These are phyloP conservation scores for Genyomyrus donnyi DNA, from an alignment of 2,113 vertebrate genomes.

Conservation along the genomic window DNA sequence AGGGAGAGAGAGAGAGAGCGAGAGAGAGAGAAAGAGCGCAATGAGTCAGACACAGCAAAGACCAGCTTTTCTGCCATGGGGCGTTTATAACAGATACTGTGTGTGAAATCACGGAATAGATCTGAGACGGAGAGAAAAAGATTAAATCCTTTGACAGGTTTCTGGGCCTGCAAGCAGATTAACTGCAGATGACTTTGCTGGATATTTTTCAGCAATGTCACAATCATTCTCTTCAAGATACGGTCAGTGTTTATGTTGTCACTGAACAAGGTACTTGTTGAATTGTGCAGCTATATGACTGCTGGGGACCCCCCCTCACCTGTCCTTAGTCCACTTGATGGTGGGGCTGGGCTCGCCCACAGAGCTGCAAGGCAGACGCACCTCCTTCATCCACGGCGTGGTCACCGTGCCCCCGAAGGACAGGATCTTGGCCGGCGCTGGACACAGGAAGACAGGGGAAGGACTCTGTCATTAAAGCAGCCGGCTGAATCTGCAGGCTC, in stretches of 20 bases:
- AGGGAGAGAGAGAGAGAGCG: neutral
- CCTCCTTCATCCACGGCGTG: constrained; percentile 97
- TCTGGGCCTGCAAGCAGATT: neutral
- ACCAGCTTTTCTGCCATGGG: neutral
- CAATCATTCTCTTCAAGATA: neutral
- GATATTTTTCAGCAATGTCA: neutral
- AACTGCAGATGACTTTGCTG: neutral
- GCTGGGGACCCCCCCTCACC: constrained; percentile 51
- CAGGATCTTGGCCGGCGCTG: constrained; percentile 94
- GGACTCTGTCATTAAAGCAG: neutral
- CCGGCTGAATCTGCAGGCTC: neutral
- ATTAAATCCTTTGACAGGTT: neutral
- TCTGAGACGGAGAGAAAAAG: neutral
- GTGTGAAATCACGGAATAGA: neutral
- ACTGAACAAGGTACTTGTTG: neutral
- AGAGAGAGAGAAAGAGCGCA: neutral
- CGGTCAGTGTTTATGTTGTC: neutral
- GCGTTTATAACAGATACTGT: neutral
- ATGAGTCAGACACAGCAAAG: neutral
- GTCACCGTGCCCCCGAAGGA: constrained; percentile 94
- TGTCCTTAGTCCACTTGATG: constrained; percentile 98
- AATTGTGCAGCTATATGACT: neutral
- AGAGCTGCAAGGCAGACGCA: constrained; percentile 84
- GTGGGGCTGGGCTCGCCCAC: constrained; percentile 86
- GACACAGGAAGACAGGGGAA: neutral